Percentiles rank a stretch among this genome's conserved stretches.
phyloP scores from a whole-genome alignment of 92 coral and sea anemone genomes.

The Meandrina meandrites region DNA sequence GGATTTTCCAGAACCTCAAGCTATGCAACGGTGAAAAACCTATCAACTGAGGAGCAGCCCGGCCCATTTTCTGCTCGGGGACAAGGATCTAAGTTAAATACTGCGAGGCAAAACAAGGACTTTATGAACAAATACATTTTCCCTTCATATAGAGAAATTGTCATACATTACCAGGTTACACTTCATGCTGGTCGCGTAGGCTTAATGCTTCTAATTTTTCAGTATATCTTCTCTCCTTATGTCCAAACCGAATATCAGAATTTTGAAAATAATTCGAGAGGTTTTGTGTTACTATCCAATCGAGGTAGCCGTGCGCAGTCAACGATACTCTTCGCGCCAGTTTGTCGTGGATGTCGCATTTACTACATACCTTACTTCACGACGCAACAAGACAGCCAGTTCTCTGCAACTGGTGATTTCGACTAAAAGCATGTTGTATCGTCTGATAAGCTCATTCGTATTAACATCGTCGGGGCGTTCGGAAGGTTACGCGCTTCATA shows the following conservation, averaged over 20 bases:
- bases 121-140: background rate
- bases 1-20: background rate
- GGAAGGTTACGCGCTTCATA: background rate
- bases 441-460: slow-evolving; percentile 5
- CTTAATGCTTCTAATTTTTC: background rate
- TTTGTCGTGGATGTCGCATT: background rate
- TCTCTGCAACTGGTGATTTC: background rate
- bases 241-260: background rate
- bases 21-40: background rate
- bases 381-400: background rate
- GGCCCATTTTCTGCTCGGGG: too few relatives aligned
- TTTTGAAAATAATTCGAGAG: background rate
- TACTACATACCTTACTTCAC: slow-evolving; percentile 4
- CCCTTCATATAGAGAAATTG: background rate
- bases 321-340: background rate
- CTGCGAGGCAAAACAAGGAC: too few relatives aligned
- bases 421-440: slow-evolving; percentile 21
- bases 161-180: background rate
- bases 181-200: background rate
- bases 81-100: too few relatives aligned
- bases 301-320: background rate
- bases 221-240: background rate
- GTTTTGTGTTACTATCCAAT: background rate
- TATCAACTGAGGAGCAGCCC: background rate
- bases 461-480: background rate